Conservation (phyloP, 37 sponge, comb jelly and placozoan species). For the Oopsacas minuta region DNA sequence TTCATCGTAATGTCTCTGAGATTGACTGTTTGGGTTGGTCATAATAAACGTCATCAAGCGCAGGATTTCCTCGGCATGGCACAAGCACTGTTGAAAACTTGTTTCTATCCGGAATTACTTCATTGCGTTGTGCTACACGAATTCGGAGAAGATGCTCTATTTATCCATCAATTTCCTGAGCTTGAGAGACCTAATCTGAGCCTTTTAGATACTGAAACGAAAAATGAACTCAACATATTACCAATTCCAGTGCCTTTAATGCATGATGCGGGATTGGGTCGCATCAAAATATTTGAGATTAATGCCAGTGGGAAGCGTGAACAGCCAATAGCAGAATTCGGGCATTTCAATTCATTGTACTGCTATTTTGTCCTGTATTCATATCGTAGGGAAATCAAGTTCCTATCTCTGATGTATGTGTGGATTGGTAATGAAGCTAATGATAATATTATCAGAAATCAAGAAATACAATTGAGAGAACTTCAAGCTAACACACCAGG, state of each 20-base stretch:
- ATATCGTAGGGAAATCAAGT: background rate
- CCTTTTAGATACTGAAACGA: background rate
- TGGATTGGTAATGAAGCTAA: slow-evolving; percentile 1
- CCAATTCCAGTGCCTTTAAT: background rate
- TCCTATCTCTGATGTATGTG: background rate
- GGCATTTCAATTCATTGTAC: background rate
- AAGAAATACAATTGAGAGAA: background rate
- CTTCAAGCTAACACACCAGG: background rate
- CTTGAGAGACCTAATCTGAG: background rate
- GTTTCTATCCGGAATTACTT: slow-evolving; percentile 5
- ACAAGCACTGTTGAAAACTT: background rate
- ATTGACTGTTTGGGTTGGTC: background rate
- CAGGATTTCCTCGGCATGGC: background rate
- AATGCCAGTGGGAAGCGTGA: background rate
- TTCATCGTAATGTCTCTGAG: background rate
- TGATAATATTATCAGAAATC: slow-evolving; percentile 12
- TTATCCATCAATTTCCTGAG: background rate
- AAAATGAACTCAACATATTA: background rate
- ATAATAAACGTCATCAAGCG: background rate
- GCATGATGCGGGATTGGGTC: slow-evolving; percentile 6
- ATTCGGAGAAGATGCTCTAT: background rate
- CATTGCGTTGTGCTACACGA: background rate
- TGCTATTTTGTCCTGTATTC: slow-evolving; percentile 2
- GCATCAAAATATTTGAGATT: background rate
- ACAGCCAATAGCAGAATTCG: background rate